A percentile compares a stretch with the other conserved stretches of the same genome.
Evolutionary conservation across 2,797 vertebrate genomes (phyloP).

Genomic region (Hybognathus amarus): DNA sequence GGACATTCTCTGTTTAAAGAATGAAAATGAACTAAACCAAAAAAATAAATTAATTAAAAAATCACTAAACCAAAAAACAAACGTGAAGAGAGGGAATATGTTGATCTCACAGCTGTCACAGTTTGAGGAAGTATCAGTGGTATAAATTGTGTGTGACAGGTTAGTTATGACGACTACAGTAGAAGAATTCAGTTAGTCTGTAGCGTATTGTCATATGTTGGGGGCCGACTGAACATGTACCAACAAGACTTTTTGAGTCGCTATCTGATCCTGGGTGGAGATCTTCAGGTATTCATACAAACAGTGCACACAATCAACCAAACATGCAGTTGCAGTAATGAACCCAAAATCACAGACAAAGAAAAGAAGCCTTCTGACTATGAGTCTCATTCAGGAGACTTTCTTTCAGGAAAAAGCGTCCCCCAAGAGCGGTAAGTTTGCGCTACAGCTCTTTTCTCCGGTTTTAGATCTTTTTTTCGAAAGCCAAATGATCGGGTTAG

Average conservation of each 20-base stretch:
- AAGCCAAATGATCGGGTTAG: constrained; percentile 58
- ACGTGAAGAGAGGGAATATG: neutral
- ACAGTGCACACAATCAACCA: constrained; percentile 64
- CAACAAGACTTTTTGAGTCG: constrained; percentile 76
- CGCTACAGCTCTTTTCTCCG: constrained; percentile 56
- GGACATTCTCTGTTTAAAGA: neutral
- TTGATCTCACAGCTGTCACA: constrained; percentile 61
- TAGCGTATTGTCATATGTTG: constrained; percentile 59
- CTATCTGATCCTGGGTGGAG: constrained; percentile 70
- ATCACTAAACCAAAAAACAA: neutral
- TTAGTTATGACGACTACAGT: constrained; percentile 30
- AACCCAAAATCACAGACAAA: constrained; percentile 56
- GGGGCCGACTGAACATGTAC: constrained; percentile 76
- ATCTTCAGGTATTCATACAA: constrained; percentile 76
- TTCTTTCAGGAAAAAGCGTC: constrained; percentile 78
- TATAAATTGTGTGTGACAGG: constrained; percentile 15
- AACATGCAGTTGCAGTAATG: constrained; percentile 66
- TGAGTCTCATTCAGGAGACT: constrained; percentile 82
- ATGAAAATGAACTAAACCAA: neutral
- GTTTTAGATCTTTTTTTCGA: constrained; percentile 4
- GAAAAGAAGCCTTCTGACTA: constrained; percentile 60
- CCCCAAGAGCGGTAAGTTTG: constrained; percentile 75
- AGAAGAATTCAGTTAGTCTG: constrained; percentile 20
- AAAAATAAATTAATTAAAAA: neutral
- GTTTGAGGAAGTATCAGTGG: constrained; percentile 69